These are phyloP conservation scores for Chaenogobius annularis DNA, from an alignment of 2,113 vertebrate species.

Conservation along the genomic window DNA sequence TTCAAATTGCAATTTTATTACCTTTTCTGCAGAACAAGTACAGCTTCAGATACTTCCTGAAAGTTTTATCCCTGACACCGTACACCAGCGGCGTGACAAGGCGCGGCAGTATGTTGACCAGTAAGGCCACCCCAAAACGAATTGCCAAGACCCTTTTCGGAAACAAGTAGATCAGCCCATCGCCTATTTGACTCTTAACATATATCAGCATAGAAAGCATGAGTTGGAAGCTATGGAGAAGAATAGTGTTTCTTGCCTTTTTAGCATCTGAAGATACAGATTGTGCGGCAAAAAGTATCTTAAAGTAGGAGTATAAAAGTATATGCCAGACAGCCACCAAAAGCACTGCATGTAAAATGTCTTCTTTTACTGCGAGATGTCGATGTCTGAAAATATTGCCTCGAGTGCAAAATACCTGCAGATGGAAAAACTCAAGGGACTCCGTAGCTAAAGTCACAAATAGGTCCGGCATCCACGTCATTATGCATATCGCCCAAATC, in stretches of 20 bases:
- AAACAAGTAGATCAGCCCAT: slow-evolving; percentile 20
- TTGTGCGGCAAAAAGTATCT: slow-evolving; percentile 56
- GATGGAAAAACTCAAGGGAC: slow-evolving; percentile 50
- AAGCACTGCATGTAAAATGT: slow-evolving; percentile 29
- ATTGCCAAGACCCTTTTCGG: not conserved
- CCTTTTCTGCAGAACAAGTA: slow-evolving; percentile 35
- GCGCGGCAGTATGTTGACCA: slow-evolving; percentile 63
- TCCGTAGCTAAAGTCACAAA: slow-evolving; percentile 57
- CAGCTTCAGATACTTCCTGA: slow-evolving; percentile 54
- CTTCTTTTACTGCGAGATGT: slow-evolving; percentile 44
- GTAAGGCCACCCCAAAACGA: slow-evolving; percentile 39
- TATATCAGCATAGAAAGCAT: slow-evolving; percentile 67
- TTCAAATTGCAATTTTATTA: not conserved
- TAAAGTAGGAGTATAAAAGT: slow-evolving; percentile 59
- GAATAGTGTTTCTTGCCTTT: slow-evolving; percentile 69
- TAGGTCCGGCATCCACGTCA: slow-evolving; percentile 56
- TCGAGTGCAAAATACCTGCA: slow-evolving; percentile 28
- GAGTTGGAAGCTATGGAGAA: slow-evolving; percentile 69
- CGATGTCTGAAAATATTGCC: slow-evolving; percentile 42
- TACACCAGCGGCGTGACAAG: slow-evolving; percentile 71
- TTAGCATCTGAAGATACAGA: slow-evolving; percentile 14
- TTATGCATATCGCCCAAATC: slow-evolving; percentile 49
- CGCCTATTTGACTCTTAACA: slow-evolving; percentile 27
- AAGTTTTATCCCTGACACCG: slow-evolving; percentile 65
- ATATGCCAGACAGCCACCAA: slow-evolving; percentile 56